Conservation (phyloP, 2,113 vertebrate genomes). For the Helogale parvula region DNA sequence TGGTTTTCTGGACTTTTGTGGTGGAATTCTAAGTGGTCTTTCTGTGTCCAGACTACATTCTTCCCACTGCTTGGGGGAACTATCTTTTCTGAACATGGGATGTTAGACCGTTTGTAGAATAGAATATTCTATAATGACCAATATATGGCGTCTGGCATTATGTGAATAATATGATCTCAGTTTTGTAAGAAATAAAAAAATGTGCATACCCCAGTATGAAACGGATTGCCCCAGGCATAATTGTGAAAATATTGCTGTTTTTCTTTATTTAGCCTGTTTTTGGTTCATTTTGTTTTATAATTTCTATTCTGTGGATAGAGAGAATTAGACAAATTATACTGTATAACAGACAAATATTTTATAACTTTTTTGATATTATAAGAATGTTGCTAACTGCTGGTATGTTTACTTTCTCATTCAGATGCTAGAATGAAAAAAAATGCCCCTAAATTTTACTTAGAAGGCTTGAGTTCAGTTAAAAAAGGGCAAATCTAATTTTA, state of each 20-base stretch:
- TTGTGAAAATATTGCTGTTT: background rate
- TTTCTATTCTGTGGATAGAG: background rate
- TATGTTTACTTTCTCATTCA: background rate
- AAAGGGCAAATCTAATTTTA: background rate
- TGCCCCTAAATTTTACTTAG: background rate
- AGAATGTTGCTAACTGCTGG: background rate
- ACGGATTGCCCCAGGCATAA: background rate
- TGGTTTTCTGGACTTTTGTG: background rate
- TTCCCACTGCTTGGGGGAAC: background rate
- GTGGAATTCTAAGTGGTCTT: background rate
- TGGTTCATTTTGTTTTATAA: background rate
- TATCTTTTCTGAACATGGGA: background rate
- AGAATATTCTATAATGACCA: background rate
- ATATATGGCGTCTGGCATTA: background rate
- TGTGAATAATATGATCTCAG: background rate
- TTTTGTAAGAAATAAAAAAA: background rate
- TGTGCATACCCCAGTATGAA: background rate
- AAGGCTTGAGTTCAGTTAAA: background rate
- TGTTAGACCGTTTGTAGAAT: background rate
- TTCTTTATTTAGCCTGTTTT: background rate
- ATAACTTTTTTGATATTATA: background rate
- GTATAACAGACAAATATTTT: background rate
- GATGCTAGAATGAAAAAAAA: conserved; percentile 6
- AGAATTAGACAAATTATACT: background rate
- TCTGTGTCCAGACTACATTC: background rate